These are phyloP conservation scores for Paguma larvata DNA, from an alignment of 2,797 vertebrate species.

Conservation along the genomic window DNA sequence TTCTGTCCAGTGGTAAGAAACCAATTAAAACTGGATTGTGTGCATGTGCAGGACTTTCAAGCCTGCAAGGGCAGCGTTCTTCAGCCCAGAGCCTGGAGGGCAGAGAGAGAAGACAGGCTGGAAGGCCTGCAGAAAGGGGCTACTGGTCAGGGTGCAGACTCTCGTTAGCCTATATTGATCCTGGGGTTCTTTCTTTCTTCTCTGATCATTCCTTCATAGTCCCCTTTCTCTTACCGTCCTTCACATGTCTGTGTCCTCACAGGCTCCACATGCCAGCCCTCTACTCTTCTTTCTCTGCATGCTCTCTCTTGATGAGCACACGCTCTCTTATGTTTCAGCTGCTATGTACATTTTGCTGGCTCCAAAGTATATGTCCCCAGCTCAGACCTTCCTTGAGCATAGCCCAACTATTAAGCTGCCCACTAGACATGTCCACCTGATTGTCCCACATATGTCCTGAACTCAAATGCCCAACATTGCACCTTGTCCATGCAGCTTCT, in stretches of 20 bases:
- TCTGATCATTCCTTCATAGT: neutral
- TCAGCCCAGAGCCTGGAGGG: neutral
- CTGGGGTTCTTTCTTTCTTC: neutral
- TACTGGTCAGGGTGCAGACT: neutral
- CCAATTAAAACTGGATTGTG: neutral
- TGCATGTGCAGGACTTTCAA: neutral
- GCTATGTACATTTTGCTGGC: neutral
- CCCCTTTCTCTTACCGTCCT: neutral
- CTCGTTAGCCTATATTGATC: neutral
- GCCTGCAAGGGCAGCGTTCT: neutral
- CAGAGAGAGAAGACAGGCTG: neutral
- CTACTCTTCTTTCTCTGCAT: neutral
- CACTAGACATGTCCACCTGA: neutral
- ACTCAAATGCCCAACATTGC: neutral
- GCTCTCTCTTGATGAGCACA: neutral
- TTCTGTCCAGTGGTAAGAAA: constrained; percentile 10
- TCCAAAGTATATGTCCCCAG: neutral
- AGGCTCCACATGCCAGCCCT: neutral
- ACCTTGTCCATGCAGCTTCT: neutral
- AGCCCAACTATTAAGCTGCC: neutral
- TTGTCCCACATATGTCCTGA: neutral
- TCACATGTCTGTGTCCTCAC: neutral
- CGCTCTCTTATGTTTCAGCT: neutral
- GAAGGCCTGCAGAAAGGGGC: neutral
- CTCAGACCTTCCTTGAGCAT: neutral